Conservation (phyloP, 1,140 invertebrate genomes). For the Cydia fagiglandana region DNA sequence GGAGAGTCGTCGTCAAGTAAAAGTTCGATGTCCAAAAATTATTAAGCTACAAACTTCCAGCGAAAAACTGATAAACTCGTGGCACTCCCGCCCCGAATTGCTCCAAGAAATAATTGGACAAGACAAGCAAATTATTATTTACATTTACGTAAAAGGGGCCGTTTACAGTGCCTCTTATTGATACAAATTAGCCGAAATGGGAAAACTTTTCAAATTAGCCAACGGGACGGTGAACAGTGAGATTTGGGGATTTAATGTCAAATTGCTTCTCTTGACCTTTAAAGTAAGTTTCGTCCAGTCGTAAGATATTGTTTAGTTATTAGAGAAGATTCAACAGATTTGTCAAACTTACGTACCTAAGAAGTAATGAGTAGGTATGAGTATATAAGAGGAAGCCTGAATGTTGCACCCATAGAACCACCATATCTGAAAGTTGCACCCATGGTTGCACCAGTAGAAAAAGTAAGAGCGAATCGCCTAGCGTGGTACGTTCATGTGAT, state of each 20-base stretch:
- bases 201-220: slow-evolving; percentile 32
- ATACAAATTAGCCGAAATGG: slow-evolving; percentile 25
- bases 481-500: too few relatives aligned
- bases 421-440: too few relatives aligned
- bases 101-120: not conserved
- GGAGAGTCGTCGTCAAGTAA: not conserved
- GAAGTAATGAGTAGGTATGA: too few relatives aligned
- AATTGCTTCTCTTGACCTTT: slow-evolving; percentile 14
- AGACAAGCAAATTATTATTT: slow-evolving; percentile 27
- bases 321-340: not conserved
- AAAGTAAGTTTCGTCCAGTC: not conserved
- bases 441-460: too few relatives aligned
- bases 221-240: slow-evolving; percentile 17
- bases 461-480: too few relatives aligned
- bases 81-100: not conserved
- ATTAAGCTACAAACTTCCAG: not conserved
- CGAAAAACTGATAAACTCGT: slow-evolving; percentile 1
- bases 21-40: not conserved
- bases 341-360: too few relatives aligned
- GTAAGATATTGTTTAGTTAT: not conserved
- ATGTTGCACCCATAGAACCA: too few relatives aligned
- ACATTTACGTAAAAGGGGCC: slow-evolving; percentile 23
- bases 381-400: too few relatives aligned
- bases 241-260: slow-evolving; percentile 3
- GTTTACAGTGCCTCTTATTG: slow-evolving; percentile 25